A percentile compares a stretch with the other conserved stretches of the same genome.
Conservation (phyloP, 1,140 invertebrate species). For the Drosophila pseudoobscura region DNA sequence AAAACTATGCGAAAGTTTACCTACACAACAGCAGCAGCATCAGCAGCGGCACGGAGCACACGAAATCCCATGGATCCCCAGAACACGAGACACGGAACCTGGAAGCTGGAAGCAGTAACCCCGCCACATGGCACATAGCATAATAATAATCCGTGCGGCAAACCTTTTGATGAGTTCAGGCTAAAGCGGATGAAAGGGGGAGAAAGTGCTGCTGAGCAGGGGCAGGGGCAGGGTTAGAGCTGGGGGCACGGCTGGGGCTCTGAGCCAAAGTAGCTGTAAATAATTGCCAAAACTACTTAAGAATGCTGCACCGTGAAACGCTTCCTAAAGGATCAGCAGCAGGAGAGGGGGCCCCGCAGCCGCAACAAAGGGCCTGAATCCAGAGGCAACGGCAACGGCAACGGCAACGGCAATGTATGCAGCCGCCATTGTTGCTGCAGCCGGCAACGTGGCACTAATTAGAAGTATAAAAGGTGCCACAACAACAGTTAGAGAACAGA, state of each 20-base stretch:
- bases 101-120: slow-evolving; percentile 2
- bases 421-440: slow-evolving; percentile 60
- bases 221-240: too few species aligned
- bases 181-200: slow-evolving; percentile 35
- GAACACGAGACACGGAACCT: slow-evolving; percentile 1
- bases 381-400: slow-evolving; percentile 7
- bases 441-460: slow-evolving; percentile 76
- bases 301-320: slow-evolving; percentile 72
- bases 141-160: slow-evolving; percentile 80
- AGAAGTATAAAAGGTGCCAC: slow-evolving; percentile 79
- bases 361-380: slow-evolving; percentile 64
- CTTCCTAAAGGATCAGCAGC: slow-evolving; percentile 57
- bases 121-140: slow-evolving; percentile 44
- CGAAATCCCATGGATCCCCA: too few species aligned
- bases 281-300: slow-evolving; percentile 82
- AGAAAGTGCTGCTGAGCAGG: too few species aligned
- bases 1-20: slow-evolving; percentile 78
- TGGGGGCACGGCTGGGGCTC: background rate
- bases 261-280: slow-evolving; percentile 75
- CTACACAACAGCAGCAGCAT: slow-evolving; percentile 26
- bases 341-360: slow-evolving; percentile 12
- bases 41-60: background rate
- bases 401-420: slow-evolving; percentile 58
- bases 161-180: slow-evolving; percentile 59
- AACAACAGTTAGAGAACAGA: slow-evolving; percentile 60